Percentiles rank a stretch among this genome's conserved stretches.
Evolutionary conservation across 2,113 vertebrate genomes (phyloP).

Genomic region (Platysteira castanea): DNA sequence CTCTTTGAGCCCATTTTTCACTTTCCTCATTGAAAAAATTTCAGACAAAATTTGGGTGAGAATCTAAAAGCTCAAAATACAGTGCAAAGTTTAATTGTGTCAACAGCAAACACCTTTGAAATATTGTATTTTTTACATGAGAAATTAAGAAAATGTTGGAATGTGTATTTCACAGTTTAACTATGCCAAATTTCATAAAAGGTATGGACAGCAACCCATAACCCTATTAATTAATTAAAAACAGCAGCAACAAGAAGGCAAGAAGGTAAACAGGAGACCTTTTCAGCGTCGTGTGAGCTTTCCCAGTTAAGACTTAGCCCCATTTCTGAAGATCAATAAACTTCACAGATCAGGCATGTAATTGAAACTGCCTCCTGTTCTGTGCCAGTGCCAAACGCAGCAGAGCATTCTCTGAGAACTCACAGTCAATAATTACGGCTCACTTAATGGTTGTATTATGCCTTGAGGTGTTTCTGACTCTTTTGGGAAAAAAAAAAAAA

Average conservation of each 20-base stretch:
- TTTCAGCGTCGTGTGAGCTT: neutral
- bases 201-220: neutral
- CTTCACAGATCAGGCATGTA: conserved; percentile 44
- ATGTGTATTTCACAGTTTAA: neutral
- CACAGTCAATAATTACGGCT: conserved; percentile 33
- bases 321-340: conserved; percentile 41
- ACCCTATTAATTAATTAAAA: neutral
- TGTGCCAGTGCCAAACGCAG: conserved; percentile 23
- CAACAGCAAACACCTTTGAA: neutral
- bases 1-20: neutral
- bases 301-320: neutral
- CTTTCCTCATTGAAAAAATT: neutral
- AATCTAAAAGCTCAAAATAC: neutral
- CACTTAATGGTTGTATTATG: conserved; percentile 16
- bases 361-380: conserved; percentile 46
- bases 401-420: conserved; percentile 3
- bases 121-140: neutral
- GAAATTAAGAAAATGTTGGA: neutral
- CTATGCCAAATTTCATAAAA: neutral
- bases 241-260: neutral
- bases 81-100: neutral
- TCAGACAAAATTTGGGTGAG: neutral
- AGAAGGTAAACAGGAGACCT: neutral
- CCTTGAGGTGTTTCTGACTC: conserved; percentile 2
- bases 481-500: neutral